Evolutionary conservation across 2,797 vertebrate species (phyloP), one percentile per base, ranked within the genome.

Genomic region (Gadopsis marmoratus): DNA sequence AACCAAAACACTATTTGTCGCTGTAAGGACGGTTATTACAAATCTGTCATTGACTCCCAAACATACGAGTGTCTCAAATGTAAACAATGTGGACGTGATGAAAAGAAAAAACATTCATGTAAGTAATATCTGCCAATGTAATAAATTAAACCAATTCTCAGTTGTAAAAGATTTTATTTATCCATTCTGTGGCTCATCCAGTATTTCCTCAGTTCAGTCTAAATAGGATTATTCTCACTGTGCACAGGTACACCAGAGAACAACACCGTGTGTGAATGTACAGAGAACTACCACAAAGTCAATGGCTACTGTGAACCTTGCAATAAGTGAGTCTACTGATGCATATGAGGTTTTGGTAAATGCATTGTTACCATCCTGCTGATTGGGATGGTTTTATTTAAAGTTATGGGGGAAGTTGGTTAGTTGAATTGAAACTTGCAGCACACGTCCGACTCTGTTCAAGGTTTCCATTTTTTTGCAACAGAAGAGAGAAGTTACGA

Each of bases 221-320:
- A 67, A 81, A 71, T 48, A 16, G 29, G 35, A 26, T 43, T 35
- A 1, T 41, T 88, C 2, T 60, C 79, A 11, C 59, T 86, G 58
- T 88, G n/a, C 43, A 59, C 88, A 96, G 95, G 95, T 88, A 67
- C 70, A 3, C 0, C 1, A 2, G 29, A 89, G 3, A 48, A 4
- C 0, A 59, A 95, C 89, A 92, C 87, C 0, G 68, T 54, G 33
- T 96, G 95, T 82, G 61, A 14, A 3, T 95, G 94, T 61, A 69
- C 61, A 69, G 53, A 86, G 7, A 43, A 67, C 4, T 86, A 81
- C 90, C 85, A 91, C 82, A 79, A 7, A 73, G 60, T 48, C 29
- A 76, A 71, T 0, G 39, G 0, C 3, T 81, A 69, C 53, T 95
- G 95, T 80, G 6, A 73, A 53, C 84, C 0, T 5, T 95, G 94